These are phyloP conservation scores for Turnix velox DNA, from an alignment of 2,113 vertebrate genomes.

Conservation along the genomic window DNA sequence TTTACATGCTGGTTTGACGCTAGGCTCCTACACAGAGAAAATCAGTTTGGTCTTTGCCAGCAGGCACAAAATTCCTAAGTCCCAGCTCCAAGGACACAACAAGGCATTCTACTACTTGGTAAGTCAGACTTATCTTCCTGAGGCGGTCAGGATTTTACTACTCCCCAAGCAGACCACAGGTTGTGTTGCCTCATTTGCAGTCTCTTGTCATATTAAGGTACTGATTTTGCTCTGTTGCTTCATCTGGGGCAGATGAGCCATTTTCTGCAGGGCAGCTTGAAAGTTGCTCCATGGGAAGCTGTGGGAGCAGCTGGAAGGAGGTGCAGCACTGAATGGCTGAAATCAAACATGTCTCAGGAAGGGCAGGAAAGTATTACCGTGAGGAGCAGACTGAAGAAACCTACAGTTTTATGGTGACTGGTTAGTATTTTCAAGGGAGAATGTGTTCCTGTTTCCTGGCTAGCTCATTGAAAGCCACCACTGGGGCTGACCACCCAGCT, in stretches of 20 bases:
- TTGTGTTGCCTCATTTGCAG: neutral
- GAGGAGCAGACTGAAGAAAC: neutral
- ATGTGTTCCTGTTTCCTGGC: neutral
- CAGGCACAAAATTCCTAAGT: conserved; percentile 15
- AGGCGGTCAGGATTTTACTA: neutral
- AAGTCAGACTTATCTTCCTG: neutral
- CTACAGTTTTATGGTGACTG: neutral
- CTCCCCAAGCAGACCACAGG: neutral
- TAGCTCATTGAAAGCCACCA: neutral
- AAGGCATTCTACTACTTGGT: neutral
- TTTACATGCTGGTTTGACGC: neutral
- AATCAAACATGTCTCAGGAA: neutral
- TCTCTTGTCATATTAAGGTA: neutral
- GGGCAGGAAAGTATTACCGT: rapidly evolving
- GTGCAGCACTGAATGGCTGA: neutral
- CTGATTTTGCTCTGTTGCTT: neutral
- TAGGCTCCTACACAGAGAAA: neutral
- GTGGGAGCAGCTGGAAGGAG: neutral
- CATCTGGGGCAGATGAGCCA: neutral
- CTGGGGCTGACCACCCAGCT: neutral
- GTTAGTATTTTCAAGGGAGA: neutral
- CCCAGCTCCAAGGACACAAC: neutral
- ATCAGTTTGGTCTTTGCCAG: neutral
- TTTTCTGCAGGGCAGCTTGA: neutral
- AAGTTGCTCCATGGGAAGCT: neutral